Percentiles rank a stretch among this genome's conserved stretches.
Conservation (phyloP, 2,113 vertebrate species). For the Eurystomus gularis region DNA sequence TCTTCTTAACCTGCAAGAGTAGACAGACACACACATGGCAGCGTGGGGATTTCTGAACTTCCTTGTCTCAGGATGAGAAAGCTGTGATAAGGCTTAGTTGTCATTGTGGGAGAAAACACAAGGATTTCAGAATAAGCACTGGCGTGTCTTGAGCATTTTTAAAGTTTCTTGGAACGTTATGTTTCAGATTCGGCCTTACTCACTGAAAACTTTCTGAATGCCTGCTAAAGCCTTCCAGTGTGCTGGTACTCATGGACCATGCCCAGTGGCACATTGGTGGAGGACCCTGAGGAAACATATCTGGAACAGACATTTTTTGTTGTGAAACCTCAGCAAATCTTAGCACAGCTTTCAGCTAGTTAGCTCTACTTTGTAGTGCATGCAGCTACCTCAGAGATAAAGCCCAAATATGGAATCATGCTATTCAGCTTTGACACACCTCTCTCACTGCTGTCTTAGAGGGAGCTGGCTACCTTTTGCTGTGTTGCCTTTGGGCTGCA, state of each 20-base stretch:
- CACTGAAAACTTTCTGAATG: neutral
- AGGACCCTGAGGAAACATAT: neutral
- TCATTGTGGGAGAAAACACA: neutral
- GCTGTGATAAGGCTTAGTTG: neutral
- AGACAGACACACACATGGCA: fast-evolving
- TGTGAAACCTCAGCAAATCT: neutral
- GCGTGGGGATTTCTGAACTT: neutral
- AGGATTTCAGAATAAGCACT: neutral
- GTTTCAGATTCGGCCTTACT: neutral
- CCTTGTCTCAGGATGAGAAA: neutral
- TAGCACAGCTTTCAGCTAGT: neutral
- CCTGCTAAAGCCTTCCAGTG: neutral
- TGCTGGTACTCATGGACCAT: fast-evolving
- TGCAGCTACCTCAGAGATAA: neutral
- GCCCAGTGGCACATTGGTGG: fast-evolving
- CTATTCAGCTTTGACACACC: neutral
- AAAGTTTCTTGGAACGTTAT: neutral
- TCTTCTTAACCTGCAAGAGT: neutral
- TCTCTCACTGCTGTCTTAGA: neutral
- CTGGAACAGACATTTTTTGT: neutral
- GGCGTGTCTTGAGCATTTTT: neutral
- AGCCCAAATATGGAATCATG: neutral
- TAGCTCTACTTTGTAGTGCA: neutral
- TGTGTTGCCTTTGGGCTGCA: neutral
- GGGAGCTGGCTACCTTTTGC: fast-evolving